Evolutionary conservation across 1,140 invertebrate genomes (phyloP), one percentile per base, ranked within the genome.

Genomic region (Megathymus violae): DNA sequence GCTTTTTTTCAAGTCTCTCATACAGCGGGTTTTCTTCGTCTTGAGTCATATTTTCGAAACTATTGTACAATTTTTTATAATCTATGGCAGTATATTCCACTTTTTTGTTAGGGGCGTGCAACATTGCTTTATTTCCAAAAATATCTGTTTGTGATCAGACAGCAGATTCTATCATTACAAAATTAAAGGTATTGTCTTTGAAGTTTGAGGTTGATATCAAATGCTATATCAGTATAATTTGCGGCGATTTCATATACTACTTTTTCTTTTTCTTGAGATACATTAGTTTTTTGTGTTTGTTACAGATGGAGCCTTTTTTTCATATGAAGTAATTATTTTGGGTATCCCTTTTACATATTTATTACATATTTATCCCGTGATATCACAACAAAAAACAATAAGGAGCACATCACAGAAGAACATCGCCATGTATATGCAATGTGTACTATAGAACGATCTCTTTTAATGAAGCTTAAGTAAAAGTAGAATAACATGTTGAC

Each of bases 331-430:
- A 17, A 73, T 25, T 10, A 74, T 62, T 63, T 70, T 74, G 13
- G 71, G 67, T 5, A 58, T 11, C 11, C 71, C 71, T 50, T 62
- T 74, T 0, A 67, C 22, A 44, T 62, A 74, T 50, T 65, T 69
- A 7, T 70, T 70, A 0, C n/a, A n/a, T n/a, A n/a, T n/a, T n/a
- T n/a, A n/a, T n/a, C n/a, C n/a, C n/a, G n/a, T n/a, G n/a, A n/a
- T n/a, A n/a, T n/a, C n/a, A n/a, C n/a, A n/a, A n/a, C n/a, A n/a
- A n/a, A n/a, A n/a, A n/a, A n/a, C n/a, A n/a, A n/a, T n/a, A n/a
- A n/a, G n/a, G n/a, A n/a, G n/a, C n/a, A n/a, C n/a, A n/a, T n/a
- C n/a, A n/a, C n/a, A n/a, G n/a, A n/a, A n/a, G n/a, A n/a, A n/a
- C n/a, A n/a, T n/a, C n/a, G n/a, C n/a, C n/a, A n/a, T n/a, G n/a